Base-by-base conservation (phyloP, 2,888 invertebrate genomes). In the Homarus gammarus region DNA sequence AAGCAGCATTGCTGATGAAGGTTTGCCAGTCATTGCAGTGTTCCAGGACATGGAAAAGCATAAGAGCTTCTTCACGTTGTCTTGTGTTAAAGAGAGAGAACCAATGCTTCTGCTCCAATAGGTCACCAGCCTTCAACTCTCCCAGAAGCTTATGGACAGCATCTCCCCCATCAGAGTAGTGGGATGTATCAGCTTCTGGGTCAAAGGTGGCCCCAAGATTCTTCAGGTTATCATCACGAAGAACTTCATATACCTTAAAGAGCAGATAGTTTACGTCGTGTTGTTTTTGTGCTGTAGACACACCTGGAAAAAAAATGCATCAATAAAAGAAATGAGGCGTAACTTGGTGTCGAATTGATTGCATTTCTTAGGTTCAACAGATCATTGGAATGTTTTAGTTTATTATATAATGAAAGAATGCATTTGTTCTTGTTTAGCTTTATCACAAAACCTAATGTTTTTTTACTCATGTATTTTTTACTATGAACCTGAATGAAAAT, bases 21-120 rank as follows among this genome's bases (percentile, higher is more conserved):
- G 96, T 96, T 33, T 95, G 95, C 93, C 95, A 96, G 93, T 96
- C 96, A 93, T 96, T 96, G 92, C 96, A 96, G 89, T 96, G 95
- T 94, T 95, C 95, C 92, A 97, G 95, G 87, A 96, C 94, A 93
- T 96, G 95, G 94, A 96, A 96, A 36, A 97, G 93, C 6, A 95
- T 95, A 6, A 95, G 93, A 12, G 95, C 96, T 93, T 97, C 96
- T 92, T 95, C 95, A 82, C 95, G 94, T 89, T 96, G 96, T 68
- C 94, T 94, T 84, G 95, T 94, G 93, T 96, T 94, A 93, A 95
- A 95, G 93, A 95, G 94, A 27, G 96, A 95, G 94, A 96, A 96
- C 18, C 95, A 94, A 91, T 95, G 94, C 70, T 95, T 95, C 44
- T 92, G 91, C 70, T 95, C 94, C 0, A 96, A 96, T 72, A 96